Percentiles rank a stretch among this genome's conserved stretches.
phyloP scores from a whole-genome alignment of 2,888 invertebrate genomes.

The Tachina fera region DNA sequence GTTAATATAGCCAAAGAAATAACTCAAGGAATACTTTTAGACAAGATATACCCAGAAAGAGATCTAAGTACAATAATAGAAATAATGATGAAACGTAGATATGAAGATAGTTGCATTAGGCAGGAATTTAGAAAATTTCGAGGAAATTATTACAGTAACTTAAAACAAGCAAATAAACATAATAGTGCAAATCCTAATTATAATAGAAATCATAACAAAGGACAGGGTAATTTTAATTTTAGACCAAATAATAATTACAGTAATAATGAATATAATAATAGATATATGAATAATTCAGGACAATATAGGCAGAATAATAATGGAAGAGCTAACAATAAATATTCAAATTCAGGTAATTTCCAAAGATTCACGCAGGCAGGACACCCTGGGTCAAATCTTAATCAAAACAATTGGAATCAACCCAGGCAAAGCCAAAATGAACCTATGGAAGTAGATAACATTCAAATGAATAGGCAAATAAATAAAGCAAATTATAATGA shows the following conservation, averaged over 20 bases:
- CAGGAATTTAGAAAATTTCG: constrained; percentile 45
- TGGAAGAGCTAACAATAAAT: too few species aligned
- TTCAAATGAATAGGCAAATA: neutral
- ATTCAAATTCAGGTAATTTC: constrained; percentile 2
- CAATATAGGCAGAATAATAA: too few species aligned
- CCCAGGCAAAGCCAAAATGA: neutral
- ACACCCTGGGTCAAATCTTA: neutral
- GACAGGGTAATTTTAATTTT: constrained; percentile 3
- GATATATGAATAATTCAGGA: neutral
- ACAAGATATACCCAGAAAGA: constrained; percentile 48
- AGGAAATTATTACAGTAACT: neutral
- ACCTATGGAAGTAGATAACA: neutral
- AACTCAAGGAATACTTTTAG: constrained; percentile 44
- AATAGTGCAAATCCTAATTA: neutral
- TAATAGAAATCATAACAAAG: constrained; percentile 26
- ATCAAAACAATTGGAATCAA: neutral
- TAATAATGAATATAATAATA: constrained; percentile 9
- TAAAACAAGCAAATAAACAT: constrained; percentile 7
- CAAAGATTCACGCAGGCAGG: constrained; percentile 3
- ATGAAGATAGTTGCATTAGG: too few species aligned
- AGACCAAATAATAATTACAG: neutral
- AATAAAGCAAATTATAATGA: too few species aligned
- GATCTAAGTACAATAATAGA: constrained; percentile 37
- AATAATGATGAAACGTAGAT: constrained; percentile 39
- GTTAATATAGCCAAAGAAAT: constrained; percentile 40